Evolutionary conservation across 64 coral and sea anemone species (phyloP).

Genomic region (Actinia tenebrosa): DNA sequence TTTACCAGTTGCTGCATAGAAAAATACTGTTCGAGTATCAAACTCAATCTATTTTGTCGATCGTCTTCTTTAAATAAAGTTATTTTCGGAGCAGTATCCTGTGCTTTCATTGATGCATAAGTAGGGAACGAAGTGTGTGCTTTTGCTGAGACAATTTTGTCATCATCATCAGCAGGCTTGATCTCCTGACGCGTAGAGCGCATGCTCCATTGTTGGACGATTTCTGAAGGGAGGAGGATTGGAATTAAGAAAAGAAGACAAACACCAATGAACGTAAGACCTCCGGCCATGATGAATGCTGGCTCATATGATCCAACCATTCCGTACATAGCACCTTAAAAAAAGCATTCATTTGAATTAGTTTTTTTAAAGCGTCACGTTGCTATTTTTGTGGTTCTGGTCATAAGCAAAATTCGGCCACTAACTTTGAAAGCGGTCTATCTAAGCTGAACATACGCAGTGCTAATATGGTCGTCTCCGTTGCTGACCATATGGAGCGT

Average conservation of each 20-base stretch:
- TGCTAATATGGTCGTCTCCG: too few species aligned
- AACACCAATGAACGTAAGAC: slow-evolving; percentile 67
- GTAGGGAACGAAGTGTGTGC: neutral
- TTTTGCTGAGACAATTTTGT: slow-evolving; percentile 2
- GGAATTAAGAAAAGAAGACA: slow-evolving; percentile 74
- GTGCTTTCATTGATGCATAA: neutral
- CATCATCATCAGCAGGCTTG: neutral
- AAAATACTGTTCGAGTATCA: slow-evolving; percentile 78
- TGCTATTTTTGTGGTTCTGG: neutral
- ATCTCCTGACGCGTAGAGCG: slow-evolving; percentile 34
- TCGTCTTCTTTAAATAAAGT: neutral
- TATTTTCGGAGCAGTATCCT: neutral
- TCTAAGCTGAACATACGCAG: too few species aligned
- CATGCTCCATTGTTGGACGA: slow-evolving; percentile 50
- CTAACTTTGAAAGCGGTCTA: too few species aligned
- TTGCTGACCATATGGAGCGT: neutral
- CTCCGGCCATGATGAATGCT: slow-evolving; percentile 85
- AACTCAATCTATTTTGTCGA: neutral
- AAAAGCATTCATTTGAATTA: neutral
- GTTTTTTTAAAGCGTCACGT: neutral
- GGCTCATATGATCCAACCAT: slow-evolving; percentile 54
- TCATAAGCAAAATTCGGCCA: too few species aligned
- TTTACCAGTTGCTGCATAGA: slow-evolving; percentile 61
- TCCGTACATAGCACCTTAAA: slow-evolving; percentile 76
- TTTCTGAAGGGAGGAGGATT: slow-evolving; percentile 66